These are phyloP conservation scores for Leptosomus discolor DNA, from an alignment of 2,113 vertebrate genomes.

Conservation along the genomic window DNA sequence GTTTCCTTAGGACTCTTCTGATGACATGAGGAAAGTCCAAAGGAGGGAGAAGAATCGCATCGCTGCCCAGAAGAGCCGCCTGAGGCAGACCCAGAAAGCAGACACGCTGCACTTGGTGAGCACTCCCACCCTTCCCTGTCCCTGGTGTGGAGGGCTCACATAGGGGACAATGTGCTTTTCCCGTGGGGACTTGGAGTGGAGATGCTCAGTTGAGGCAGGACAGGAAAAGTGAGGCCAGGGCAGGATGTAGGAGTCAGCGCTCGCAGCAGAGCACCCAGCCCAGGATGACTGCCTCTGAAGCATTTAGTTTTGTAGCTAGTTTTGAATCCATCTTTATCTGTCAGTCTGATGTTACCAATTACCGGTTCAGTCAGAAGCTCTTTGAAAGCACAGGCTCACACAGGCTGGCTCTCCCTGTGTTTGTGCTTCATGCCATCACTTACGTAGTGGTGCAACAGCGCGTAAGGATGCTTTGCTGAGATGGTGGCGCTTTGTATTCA, in stretches of 20 bases:
- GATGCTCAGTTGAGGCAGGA: not conserved
- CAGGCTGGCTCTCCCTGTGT: not conserved
- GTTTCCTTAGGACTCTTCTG: conserved; percentile 84
- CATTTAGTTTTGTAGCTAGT: not conserved
- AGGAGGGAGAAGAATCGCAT: conserved; percentile 96
- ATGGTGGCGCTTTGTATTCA: not conserved
- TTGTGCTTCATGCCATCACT: not conserved
- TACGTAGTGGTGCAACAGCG: fast-evolving
- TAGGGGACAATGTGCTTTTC: fast-evolving
- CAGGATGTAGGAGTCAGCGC: not conserved
- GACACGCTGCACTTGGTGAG: conserved; percentile 96
- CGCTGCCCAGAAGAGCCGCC: conserved; percentile 95
- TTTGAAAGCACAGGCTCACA: not conserved
- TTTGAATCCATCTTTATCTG: not conserved
- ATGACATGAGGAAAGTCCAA: conserved; percentile 91
- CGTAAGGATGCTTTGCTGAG: not conserved
- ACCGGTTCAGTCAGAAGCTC: not conserved
- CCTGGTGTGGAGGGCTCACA: not conserved
- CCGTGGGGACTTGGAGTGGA: fast-evolving
- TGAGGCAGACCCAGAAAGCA: conserved; percentile 95
- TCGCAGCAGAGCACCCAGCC: not conserved
- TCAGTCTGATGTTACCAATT: not conserved
- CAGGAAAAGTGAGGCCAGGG: not conserved
- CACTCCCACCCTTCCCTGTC: not conserved
- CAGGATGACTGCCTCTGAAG: not conserved